phyloP scores from a whole-genome alignment of 2,888 invertebrate genomes.

The Tiliacea citrago region DNA sequence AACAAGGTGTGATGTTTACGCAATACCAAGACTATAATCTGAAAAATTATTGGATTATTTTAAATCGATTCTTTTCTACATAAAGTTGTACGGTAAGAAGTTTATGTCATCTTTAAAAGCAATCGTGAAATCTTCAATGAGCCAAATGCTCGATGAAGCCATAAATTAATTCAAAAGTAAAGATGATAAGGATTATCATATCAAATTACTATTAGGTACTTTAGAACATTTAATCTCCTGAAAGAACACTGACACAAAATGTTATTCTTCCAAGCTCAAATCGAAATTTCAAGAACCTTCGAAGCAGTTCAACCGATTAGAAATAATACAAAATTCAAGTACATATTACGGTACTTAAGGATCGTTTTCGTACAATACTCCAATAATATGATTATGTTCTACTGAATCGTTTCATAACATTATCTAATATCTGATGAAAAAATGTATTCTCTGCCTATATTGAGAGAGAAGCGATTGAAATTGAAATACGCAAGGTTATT shows the following conservation, averaged over 20 bases:
- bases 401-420: slow-evolving; percentile 62
- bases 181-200: slow-evolving; percentile 6
- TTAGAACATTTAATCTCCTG: background rate
- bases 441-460: slow-evolving; percentile 56
- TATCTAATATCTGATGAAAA: slow-evolving; percentile 67
- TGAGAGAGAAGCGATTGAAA: slow-evolving; percentile 62
- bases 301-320: slow-evolving; percentile 23
- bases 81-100: background rate
- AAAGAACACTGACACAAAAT: background rate
- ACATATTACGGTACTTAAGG: slow-evolving; percentile 36
- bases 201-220: background rate
- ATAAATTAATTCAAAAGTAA: background rate
- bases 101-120: too few species aligned
- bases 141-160: background rate
- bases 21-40: too few species aligned
- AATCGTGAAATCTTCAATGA: too few species aligned
- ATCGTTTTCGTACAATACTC: slow-evolving; percentile 48
- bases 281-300: slow-evolving; percentile 8
- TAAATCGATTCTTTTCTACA: background rate
- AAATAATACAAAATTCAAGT: slow-evolving; percentile 36
- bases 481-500: slow-evolving; percentile 70
- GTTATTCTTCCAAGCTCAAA: slow-evolving; percentile 28
- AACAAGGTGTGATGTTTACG: too few species aligned
- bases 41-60: background rate
- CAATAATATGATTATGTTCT: slow-evolving; percentile 59